Conservation (phyloP, 2,797 vertebrate genomes). For the Picus viridis region DNA sequence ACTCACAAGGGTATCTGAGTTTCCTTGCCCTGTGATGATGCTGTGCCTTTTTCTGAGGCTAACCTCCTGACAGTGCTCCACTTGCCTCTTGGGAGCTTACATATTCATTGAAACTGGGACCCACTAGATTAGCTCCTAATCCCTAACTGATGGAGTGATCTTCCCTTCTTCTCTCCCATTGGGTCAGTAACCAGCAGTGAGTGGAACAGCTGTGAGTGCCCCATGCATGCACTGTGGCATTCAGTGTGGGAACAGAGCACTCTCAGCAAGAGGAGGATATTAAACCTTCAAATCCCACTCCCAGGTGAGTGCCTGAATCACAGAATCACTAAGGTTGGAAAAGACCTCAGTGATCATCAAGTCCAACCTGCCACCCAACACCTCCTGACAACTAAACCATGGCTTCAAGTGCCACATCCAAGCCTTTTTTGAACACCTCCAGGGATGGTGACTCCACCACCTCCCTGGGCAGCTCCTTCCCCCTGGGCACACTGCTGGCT, state of each 20-base stretch:
- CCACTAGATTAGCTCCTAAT: not conserved
- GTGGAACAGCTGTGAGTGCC: not conserved
- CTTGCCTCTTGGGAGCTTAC: not conserved
- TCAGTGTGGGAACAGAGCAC: not conserved
- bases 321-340: too few relatives aligned
- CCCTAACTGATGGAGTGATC: conserved; percentile 11
- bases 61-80: not conserved
- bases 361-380: too few relatives aligned
- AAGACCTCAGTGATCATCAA: too few relatives aligned
- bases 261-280: not conserved
- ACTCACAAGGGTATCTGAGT: not conserved
- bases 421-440: too few relatives aligned
- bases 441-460: too few relatives aligned
- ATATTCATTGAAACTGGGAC: not conserved
- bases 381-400: too few relatives aligned
- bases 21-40: not conserved
- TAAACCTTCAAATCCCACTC: not conserved
- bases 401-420: too few relatives aligned
- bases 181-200: not conserved
- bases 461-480: too few relatives aligned
- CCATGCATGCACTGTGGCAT: not conserved
- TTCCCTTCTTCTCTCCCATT: not conserved
- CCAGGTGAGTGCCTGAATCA: not conserved
- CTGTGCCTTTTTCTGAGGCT: not conserved
- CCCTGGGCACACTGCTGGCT: too few relatives aligned